Conservation (phyloP, 2,888 invertebrate genomes). For the Aethes cnicana region DNA sequence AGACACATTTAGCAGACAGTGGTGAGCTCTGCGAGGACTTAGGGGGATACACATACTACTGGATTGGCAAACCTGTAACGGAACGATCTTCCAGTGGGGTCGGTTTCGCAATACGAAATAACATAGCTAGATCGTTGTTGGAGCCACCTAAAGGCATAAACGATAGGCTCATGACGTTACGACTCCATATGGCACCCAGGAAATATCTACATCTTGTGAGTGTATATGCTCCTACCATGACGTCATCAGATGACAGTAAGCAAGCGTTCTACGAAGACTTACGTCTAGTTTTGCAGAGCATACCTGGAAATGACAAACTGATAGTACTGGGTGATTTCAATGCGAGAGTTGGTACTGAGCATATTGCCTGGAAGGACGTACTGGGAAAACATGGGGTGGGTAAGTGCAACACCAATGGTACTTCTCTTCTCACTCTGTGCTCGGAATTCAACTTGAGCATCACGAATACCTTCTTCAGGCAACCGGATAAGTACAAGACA, state of each 20-base stretch:
- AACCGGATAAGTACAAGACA: no score
- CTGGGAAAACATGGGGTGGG: no score
- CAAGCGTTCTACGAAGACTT: not conserved
- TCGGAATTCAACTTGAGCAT: no score
- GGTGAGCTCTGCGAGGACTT: slow-evolving; percentile 3
- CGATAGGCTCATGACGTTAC: not conserved
- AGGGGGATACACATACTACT: slow-evolving; percentile 11
- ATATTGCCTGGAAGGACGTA: no score
- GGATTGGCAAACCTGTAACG: not conserved
- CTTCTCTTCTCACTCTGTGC: no score
- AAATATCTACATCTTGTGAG: not conserved
- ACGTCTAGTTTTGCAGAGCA: not conserved
- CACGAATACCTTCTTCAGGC: no score
- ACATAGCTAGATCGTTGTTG: not conserved
- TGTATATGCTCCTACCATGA: not conserved
- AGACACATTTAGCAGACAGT: slow-evolving; percentile 2
- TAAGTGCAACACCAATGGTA: no score
- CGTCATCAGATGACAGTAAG: not conserved
- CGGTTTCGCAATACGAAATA: slow-evolving; percentile 1
- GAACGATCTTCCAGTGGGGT: slow-evolving; percentile 2
- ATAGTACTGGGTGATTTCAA: no score
- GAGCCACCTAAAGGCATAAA: not conserved
- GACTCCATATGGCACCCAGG: not conserved
- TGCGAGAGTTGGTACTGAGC: no score
- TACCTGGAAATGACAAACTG: not conserved